A percentile compares a stretch with the other conserved stretches of the same genome.
These are phyloP conservation scores for Hemicrepidius hirtus DNA, from an alignment of 2,888 invertebrate species.

Conservation along the genomic window DNA sequence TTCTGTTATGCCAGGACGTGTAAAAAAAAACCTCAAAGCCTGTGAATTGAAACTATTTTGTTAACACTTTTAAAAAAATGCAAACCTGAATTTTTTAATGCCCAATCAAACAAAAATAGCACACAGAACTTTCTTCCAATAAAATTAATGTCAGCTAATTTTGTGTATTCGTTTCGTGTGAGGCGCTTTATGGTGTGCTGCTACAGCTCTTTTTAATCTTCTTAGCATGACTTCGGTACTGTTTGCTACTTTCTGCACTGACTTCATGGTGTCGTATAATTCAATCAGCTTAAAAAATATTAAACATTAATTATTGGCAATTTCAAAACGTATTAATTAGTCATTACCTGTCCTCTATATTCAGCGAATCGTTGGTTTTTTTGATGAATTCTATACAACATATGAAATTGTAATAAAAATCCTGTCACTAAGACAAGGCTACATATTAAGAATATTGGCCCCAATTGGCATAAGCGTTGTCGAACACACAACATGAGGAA, in stretches of 20 bases:
- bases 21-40: too few relatives aligned
- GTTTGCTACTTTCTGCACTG: slow-evolving; percentile 66
- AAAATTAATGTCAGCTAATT: slow-evolving; percentile 51
- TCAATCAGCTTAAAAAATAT: slow-evolving; percentile 68
- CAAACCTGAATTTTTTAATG: slow-evolving; percentile 2
- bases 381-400: slow-evolving; percentile 72
- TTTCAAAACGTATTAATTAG: neutral
- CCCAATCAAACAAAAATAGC: neutral
- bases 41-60: too few relatives aligned
- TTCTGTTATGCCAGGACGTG: neutral
- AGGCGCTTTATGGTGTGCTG: slow-evolving; percentile 46
- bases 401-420: slow-evolving; percentile 71
- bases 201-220: slow-evolving; percentile 48
- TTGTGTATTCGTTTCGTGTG: slow-evolving; percentile 46
- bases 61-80: too few relatives aligned
- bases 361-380: slow-evolving; percentile 71
- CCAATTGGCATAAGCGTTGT: slow-evolving; percentile 61
- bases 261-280: slow-evolving; percentile 69
- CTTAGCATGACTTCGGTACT: slow-evolving; percentile 59
- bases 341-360: slow-evolving; percentile 71
- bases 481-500: slow-evolving; percentile 61
- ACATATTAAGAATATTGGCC: slow-evolving; percentile 61
- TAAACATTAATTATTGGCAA: neutral
- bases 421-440: slow-evolving; percentile 64
- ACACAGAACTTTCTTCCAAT: neutral